These are phyloP conservation scores for Tonatia bakeri DNA, from an alignment of 2,113 vertebrate genomes.

Conservation along the genomic window DNA sequence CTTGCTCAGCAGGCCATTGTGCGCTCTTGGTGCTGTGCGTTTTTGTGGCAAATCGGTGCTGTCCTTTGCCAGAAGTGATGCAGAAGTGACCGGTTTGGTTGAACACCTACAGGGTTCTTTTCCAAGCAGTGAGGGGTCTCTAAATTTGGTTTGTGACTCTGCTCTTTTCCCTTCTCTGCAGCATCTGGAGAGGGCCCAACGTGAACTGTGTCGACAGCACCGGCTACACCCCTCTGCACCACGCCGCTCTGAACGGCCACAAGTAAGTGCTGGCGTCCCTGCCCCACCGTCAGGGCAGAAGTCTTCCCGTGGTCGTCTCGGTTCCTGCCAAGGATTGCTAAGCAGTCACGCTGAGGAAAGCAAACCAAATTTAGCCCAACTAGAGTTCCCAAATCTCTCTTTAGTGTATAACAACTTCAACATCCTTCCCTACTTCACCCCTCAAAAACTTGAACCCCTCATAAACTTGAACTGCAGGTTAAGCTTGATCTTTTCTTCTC, in stretches of 20 bases:
- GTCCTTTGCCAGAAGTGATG: background rate
- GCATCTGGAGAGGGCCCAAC: constrained; percentile 98
- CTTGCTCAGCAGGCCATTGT: background rate
- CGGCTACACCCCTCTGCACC: constrained; percentile 97
- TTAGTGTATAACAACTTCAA: background rate
- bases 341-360: background rate
- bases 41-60: background rate
- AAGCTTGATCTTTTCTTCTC: constrained; percentile 15
- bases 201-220: constrained; percentile 99
- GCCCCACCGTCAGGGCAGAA: no score
- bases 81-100: background rate
- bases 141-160: constrained; percentile 3
- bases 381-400: background rate
- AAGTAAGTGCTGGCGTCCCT: constrained; percentile 83
- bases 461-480: background rate
- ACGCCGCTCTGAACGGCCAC: constrained; percentile 96
- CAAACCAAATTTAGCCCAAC: background rate
- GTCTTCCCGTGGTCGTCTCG: background rate
- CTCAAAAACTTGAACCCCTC: background rate
- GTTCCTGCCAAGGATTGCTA: background rate
- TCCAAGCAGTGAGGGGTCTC: background rate
- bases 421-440: background rate
- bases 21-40: accelerated
- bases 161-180: constrained; percentile 74
- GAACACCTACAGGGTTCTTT: background rate